Percentiles rank a stretch among this genome's conserved stretches.
Evolutionary conservation across 2,113 vertebrate species (phyloP).

Genomic region (Piliocolobus tephrosceles): DNA sequence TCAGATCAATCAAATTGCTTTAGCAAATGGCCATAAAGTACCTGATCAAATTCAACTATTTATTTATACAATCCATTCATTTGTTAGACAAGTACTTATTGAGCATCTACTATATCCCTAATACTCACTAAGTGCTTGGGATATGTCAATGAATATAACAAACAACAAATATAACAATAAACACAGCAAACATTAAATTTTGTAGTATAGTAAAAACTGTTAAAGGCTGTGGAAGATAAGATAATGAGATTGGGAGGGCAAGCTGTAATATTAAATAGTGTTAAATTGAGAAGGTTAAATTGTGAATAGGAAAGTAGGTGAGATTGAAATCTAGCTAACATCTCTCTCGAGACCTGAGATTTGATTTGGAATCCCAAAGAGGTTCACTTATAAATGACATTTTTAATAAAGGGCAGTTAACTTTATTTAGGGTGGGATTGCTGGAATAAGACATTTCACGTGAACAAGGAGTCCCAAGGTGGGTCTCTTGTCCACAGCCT

Average conservation of each 20-base stretch:
- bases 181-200: background rate
- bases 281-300: background rate
- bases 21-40: background rate
- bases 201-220: background rate
- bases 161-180: background rate
- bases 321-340: background rate
- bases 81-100: background rate
- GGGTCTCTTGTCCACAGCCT: background rate
- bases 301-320: background rate
- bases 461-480: background rate
- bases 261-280: background rate
- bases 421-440: background rate
- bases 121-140: background rate
- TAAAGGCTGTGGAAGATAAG: background rate
- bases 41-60: background rate
- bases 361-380: background rate
- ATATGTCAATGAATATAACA: background rate
- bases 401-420: slow-evolving; percentile 40
- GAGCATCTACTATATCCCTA: background rate
- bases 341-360: background rate
- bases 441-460: background rate
- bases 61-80: background rate
- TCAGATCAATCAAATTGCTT: background rate
- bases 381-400: background rate
- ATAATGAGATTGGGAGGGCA: background rate